phyloP scores from a whole-genome alignment of 1,140 invertebrate genomes.

The Monomorium pharaonis region DNA sequence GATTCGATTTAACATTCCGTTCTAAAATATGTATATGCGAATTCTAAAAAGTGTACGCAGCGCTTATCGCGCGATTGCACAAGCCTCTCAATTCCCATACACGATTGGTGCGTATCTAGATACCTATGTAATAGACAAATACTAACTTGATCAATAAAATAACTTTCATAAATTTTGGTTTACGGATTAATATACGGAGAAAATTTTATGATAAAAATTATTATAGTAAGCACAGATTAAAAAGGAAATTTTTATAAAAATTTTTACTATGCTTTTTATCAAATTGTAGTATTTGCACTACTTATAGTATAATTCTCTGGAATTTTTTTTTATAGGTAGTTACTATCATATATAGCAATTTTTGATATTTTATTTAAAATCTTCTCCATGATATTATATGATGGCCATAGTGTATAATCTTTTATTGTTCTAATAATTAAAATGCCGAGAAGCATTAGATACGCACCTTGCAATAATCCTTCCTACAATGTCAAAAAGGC shows the following conservation, averaged over 20 bases:
- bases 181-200: neutral
- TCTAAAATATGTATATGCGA: neutral
- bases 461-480: neutral
- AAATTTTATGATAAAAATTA: too few species aligned
- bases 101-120: neutral
- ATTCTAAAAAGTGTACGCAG: neutral
- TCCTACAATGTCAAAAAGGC: neutral
- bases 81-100: neutral
- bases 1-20: neutral
- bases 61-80: constrained; percentile 1
- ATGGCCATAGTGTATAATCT: neutral
- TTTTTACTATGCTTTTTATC: too few species aligned
- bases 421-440: neutral
- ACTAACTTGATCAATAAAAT: neutral
- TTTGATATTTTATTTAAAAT: too few species aligned
- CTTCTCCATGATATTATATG: too few species aligned
- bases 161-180: neutral
- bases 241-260: too few species aligned
- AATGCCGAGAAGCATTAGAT: neutral
- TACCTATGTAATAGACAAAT: too few species aligned
- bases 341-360: too few species aligned
- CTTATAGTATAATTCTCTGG: too few species aligned
- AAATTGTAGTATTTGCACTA: too few species aligned
- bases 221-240: too few species aligned
- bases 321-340: too few species aligned